These are phyloP conservation scores for Clistopyga incitator DNA, from an alignment of 2,888 invertebrate species.

Conservation along the genomic window DNA sequence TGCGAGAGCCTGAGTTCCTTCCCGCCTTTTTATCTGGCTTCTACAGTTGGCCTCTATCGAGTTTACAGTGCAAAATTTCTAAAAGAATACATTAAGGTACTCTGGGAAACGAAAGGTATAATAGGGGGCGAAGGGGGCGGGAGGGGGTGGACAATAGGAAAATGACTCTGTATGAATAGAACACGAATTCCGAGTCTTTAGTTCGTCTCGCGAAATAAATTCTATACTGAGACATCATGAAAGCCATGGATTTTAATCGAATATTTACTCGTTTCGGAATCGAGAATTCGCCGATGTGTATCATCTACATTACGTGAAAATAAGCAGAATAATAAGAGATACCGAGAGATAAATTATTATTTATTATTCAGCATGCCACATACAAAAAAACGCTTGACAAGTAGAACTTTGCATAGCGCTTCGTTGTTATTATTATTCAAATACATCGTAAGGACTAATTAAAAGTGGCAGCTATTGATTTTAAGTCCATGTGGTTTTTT, in stretches of 20 bases:
- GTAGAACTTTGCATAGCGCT: no score
- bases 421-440: no score
- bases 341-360: not conserved
- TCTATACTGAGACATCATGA: constrained; percentile 9
- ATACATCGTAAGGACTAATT: no score
- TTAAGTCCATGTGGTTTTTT: no score
- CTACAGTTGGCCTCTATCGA: constrained; percentile 48
- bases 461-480: no score
- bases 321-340: not conserved
- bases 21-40: constrained; percentile 1
- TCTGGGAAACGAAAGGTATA: constrained; percentile 32
- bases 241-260: not conserved
- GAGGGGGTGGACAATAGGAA: constrained; percentile 8
- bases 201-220: constrained; percentile 42
- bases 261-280: not conserved
- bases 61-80: constrained; percentile 52
- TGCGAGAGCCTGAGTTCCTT: constrained; percentile 46
- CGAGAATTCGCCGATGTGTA: not conserved
- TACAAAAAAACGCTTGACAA: no score
- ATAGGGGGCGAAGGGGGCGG: constrained; percentile 21
- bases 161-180: constrained; percentile 37
- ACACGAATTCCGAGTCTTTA: constrained; percentile 24
- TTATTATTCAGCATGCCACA: no score
- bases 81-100: constrained; percentile 63
- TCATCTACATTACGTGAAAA: not conserved